Evolutionary conservation across 2,888 invertebrate species (phyloP).

Genomic region (Sicus ferrugineus): DNA sequence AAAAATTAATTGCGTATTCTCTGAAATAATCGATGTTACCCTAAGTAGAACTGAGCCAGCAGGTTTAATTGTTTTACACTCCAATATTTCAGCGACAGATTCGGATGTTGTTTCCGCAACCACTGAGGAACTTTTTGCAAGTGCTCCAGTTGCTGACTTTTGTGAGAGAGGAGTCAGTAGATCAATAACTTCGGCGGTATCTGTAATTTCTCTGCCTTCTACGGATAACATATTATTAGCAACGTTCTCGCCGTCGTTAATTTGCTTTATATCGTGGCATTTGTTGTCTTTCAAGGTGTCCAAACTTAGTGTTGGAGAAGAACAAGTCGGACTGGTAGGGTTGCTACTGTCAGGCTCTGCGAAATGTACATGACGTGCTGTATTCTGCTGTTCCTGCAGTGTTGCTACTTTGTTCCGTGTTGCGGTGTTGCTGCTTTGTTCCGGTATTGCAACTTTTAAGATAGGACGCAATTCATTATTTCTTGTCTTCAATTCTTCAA

Average conservation of each 20-base stretch:
- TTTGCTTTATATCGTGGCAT: background rate
- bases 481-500: background rate
- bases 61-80: slow-evolving; percentile 28
- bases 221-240: background rate
- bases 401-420: background rate
- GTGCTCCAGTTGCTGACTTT: background rate
- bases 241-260: background rate
- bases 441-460: no score
- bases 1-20: background rate
- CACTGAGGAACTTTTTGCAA: background rate
- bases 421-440: background rate
- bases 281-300: background rate
- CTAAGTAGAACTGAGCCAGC: slow-evolving; percentile 23
- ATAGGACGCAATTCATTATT: slow-evolving; percentile 2
- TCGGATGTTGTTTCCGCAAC: background rate
- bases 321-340: background rate
- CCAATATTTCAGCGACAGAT: slow-evolving; percentile 21
- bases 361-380: slow-evolving; percentile 13
- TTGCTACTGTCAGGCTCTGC: slow-evolving; percentile 1
- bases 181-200: background rate
- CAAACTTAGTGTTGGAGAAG: background rate
- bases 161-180: background rate
- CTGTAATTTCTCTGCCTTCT: slow-evolving; percentile 2
- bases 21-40: background rate
- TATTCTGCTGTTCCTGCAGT: background rate